Base-by-base conservation (phyloP, 2,113 vertebrate species). In the Hippocampus comes region DNA sequence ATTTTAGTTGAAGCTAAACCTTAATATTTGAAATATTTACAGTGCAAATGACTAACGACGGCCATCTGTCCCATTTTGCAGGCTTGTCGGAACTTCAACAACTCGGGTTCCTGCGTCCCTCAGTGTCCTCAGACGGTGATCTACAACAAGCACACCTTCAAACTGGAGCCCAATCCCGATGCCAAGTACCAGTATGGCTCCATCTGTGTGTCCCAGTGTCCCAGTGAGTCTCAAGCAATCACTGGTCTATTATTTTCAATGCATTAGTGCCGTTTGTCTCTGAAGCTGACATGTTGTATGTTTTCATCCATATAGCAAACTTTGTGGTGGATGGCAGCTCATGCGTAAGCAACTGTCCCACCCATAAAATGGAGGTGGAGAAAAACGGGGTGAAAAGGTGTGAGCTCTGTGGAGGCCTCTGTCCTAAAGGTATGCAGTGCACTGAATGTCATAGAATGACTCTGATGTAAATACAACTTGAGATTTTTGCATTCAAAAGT, bases 161-260 rank as follows among this genome's bases (percentile, higher is more conserved):
- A 94, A 89, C 81, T 97, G 82, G 96, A 98, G 78, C 93, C 93
- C 76, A 96, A 97, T 78, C 96, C 96, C 27, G 93, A 96, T 53
- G 94, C 93, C 81, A 98, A 96, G 85, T 98, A 96, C 84, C 96
- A 96, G 82, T 98, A 94, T 1, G 96, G 96, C 78, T 92, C 95
- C 23, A 92, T 96, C 74, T 98, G 96, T 72, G 94, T 97, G 25
- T 87, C 94, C 72, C 93, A 93, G 76, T 98, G 96, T 74, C 96
- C 96, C 11, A 81, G 96, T 98, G 73, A 91, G 92, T 91, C 51
- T 51, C 5, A 51, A n/a, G 53, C n/a, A 56, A 56, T 56, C 21
- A 4, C 11, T 4, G 53, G n/a, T 56, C 8, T 23, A 56, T n/a
- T 4, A n/a, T 23, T 56, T 10, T 10, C 27, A 61, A 17, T 30